Evolutionary conservation across 2,113 vertebrate species (phyloP).

Genomic region (Toxotes chatareus): DNA sequence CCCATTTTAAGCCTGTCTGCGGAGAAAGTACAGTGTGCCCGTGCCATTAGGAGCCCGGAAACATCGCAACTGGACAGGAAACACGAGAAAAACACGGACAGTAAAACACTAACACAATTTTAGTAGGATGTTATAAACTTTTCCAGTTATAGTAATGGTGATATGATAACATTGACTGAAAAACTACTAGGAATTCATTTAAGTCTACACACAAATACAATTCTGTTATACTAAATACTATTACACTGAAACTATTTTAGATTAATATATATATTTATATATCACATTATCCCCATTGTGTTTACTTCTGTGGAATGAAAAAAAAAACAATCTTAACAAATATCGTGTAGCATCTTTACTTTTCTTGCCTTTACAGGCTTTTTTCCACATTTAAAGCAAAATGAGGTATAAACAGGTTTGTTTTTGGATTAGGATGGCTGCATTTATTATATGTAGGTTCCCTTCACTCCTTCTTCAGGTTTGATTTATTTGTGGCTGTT

Average conservation of each 20-base stretch:
- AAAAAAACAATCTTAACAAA: no score
- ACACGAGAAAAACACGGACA: not conserved
- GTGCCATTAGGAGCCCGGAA: slow-evolving; percentile 38
- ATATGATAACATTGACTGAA: not conserved
- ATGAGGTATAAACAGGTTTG: no score
- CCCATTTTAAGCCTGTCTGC: slow-evolving; percentile 58
- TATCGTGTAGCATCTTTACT: no score
- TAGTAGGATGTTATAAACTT: not conserved
- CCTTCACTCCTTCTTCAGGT: not conserved
- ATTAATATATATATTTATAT: not conserved
- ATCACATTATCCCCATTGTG: no score
- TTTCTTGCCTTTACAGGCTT: not conserved
- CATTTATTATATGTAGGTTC: not conserved
- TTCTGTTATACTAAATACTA: no score
- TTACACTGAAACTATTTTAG: not conserved
- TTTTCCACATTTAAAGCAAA: not conserved
- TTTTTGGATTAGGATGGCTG: not conserved
- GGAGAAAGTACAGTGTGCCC: slow-evolving; percentile 50
- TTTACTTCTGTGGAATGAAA: no score
- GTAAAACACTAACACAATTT: not conserved
- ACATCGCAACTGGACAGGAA: not conserved
- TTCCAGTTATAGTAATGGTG: not conserved
- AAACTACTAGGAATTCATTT: not conserved
- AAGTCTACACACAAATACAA: no score
- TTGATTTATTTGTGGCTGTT: not conserved